Base-by-base conservation (phyloP, 1,140 invertebrate species). In the Dreissena rostriformis region DNA sequence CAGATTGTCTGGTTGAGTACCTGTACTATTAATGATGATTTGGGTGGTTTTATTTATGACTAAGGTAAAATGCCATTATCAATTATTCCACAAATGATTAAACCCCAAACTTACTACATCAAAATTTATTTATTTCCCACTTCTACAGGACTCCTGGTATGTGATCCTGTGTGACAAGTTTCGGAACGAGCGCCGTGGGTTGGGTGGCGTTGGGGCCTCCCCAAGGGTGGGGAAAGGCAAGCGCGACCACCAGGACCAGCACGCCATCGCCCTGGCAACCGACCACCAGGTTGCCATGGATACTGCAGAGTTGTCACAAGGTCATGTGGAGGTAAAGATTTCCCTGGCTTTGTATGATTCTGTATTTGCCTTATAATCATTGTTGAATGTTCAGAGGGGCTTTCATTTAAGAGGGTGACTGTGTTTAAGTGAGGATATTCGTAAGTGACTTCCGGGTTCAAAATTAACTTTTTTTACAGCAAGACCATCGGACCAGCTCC, bases 151-250 rank as follows among this genome's bases (percentile, higher is more conserved):
- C 28, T 77, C 82, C 17, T 84, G 82, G 82, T 84, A 84, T 77
- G 82, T 84, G 15, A 84, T 84, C 12, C 67, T 84, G 22, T 84
- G 82, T 72, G 82, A 84, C 55, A 84, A 84, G 68, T 84, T 84
- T 52, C 65, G 82, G 14, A 84, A 84, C 57, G 82, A 84, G 39
- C 19, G 82, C 6, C 65, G 82, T 63, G 82, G 82, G 52, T 28
- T 84, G 29, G 73, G 80, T 67, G 80, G 80, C 0, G 53, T 72
- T 26, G 80, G 80, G 10, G 55, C 71, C 39, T 82, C 80, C 0
- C 80, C 80, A n/a, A 55, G 80, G 11, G 29, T 68, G 49, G 61
- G 72, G 15, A 75, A 75, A 68, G 65, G 22, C 1, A 75, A 67
- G 49, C 74, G 75, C n/a, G 77, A 79, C 15, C 77, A 79, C 17